Evolutionary conservation across 2,113 vertebrate genomes (phyloP).

Genomic region (Hiodon tergisus): DNA sequence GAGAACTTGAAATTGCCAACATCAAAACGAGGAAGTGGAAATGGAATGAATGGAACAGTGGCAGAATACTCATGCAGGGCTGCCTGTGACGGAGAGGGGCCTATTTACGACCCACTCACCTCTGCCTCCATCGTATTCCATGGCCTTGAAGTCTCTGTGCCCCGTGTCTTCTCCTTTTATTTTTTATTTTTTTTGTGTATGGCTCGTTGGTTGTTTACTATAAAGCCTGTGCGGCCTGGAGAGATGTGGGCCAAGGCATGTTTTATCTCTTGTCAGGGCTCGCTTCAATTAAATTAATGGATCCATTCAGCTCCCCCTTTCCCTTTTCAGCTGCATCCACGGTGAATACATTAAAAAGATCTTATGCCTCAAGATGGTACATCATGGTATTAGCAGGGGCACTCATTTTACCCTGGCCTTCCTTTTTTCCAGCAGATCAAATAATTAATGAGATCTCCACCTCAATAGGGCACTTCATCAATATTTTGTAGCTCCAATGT

Average conservation of each 20-base stretch:
- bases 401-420: constrained; percentile 68
- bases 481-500: constrained; percentile 59
- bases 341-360: constrained; percentile 98
- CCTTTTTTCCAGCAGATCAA: constrained; percentile 70
- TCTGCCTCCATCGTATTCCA: constrained; percentile 70
- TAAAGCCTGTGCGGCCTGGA: constrained; percentile 74
- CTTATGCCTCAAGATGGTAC: constrained; percentile 95
- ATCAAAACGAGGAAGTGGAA: constrained; percentile 35
- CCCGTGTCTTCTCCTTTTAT: constrained; percentile 62
- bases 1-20: constrained; percentile 43
- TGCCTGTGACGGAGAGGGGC: constrained; percentile 29
- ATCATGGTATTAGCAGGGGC: constrained; percentile 82
- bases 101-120: constrained; percentile 52
- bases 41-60: constrained; percentile 36
- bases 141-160: constrained; percentile 81
- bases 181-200: constrained; percentile 61
- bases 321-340: constrained; percentile 81
- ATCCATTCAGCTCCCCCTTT: constrained; percentile 89
- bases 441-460: constrained; percentile 81
- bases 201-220: constrained; percentile 90
- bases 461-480: constrained; percentile 65
- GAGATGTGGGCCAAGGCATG: constrained; percentile 82
- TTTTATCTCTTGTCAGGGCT: constrained; percentile 97
- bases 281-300: constrained; percentile 99
- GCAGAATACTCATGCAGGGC: constrained; percentile 38